These are phyloP conservation scores for Drosophila suboccidentalis DNA, from an alignment of 2,888 invertebrate genomes.

Conservation along the genomic window DNA sequence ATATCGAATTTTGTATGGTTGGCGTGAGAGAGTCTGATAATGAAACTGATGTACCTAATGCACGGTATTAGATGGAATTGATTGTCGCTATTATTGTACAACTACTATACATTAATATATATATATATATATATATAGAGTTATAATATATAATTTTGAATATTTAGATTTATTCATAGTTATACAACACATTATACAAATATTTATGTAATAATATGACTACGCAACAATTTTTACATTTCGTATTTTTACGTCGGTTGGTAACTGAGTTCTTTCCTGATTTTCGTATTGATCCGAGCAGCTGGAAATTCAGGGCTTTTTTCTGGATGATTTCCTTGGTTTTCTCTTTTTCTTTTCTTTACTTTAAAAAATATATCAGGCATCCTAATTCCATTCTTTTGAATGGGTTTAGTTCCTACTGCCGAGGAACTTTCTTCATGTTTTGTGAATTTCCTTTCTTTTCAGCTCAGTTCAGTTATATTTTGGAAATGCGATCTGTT, in stretches of 20 bases:
- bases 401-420: no score
- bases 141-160: slow-evolving; percentile 5
- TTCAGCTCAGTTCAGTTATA: no score
- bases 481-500: no score
- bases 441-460: no score
- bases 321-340: not conserved
- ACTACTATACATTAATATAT: slow-evolving; percentile 11
- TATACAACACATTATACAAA: slow-evolving; percentile 45
- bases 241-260: not conserved
- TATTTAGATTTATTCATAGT: slow-evolving; percentile 23
- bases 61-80: slow-evolving; percentile 60
- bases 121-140: slow-evolving; percentile 13
- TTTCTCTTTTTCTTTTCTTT: not conserved
- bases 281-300: not conserved
- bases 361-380: no score
- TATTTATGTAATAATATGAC: slow-evolving; percentile 31
- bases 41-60: slow-evolving; percentile 71
- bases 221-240: not conserved
- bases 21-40: slow-evolving; percentile 33
- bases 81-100: slow-evolving; percentile 40
- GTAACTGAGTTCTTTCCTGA: not conserved
- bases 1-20: slow-evolving; percentile 35
- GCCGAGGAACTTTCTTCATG: no score
- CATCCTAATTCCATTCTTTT: no score
- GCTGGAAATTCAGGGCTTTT: not conserved